Evolutionary conservation across 2,113 vertebrate genomes (phyloP).

Genomic region (Psilopogon haemacephalus): DNA sequence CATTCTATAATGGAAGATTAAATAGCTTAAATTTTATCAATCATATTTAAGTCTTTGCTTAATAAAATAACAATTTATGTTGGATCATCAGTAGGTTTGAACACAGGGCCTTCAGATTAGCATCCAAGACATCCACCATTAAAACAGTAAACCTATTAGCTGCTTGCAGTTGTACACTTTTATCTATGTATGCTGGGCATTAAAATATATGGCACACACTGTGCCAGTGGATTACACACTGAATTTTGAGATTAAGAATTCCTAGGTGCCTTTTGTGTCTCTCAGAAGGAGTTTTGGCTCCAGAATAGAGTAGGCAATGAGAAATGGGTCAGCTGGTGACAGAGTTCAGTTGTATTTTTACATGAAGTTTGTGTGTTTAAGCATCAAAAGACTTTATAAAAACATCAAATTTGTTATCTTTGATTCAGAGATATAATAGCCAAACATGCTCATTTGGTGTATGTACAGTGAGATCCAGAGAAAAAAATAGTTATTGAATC

Average conservation of each 20-base stretch:
- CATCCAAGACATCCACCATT: constrained; percentile 43
- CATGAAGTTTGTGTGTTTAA: neutral
- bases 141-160: constrained; percentile 58
- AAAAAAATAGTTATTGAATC: neutral
- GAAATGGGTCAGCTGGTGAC: constrained; percentile 46
- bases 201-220: constrained; percentile 40
- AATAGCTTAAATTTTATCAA: constrained; percentile 81
- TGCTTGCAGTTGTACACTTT: constrained; percentile 29
- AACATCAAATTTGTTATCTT: neutral
- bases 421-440: neutral
- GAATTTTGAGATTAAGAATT: constrained; percentile 62
- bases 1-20: constrained; percentile 80
- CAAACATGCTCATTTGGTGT: fast-evolving
- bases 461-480: neutral
- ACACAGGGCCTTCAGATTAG: constrained; percentile 51
- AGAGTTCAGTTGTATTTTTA: neutral
- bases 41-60: constrained; percentile 77
- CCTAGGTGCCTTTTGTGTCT: constrained; percentile 37
- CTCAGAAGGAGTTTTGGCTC: constrained; percentile 41
- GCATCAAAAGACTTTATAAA: neutral
- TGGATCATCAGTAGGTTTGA: constrained; percentile 67
- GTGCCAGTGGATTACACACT: constrained; percentile 50
- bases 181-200: neutral
- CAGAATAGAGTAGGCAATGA: neutral
- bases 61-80: constrained; percentile 74